phyloP scores from a whole-genome alignment of 2,797 vertebrate genomes.

The Melanotaenia parkinsoni region DNA sequence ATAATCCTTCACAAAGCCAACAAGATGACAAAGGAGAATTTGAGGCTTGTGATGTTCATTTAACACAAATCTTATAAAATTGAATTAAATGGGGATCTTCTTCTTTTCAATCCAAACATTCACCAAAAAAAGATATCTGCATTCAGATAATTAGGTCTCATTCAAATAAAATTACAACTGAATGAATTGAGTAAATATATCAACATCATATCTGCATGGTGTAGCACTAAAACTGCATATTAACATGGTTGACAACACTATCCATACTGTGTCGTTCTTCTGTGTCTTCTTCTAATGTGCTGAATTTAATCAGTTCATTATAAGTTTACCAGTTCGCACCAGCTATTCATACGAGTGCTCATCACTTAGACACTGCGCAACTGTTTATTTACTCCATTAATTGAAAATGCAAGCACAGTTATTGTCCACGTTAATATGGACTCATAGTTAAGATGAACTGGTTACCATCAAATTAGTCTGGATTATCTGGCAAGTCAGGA shows the following conservation, averaged over 20 bases:
- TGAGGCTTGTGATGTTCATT: slow-evolving; percentile 9
- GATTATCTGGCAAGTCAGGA: slow-evolving; percentile 5
- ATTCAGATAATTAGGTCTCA: neutral
- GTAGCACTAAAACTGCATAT: slow-evolving; percentile 18
- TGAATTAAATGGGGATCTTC: slow-evolving; percentile 7
- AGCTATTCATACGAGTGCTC: slow-evolving; percentile 38
- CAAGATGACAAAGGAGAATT: slow-evolving; percentile 14
- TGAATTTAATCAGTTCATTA: slow-evolving; percentile 26
- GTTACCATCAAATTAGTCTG: slow-evolving; percentile 1
- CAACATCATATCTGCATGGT: slow-evolving; percentile 9
- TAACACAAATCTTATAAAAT: slow-evolving; percentile 8
- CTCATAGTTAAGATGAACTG: slow-evolving; percentile 21
- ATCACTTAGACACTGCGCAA: slow-evolving; percentile 26
- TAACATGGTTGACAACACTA: slow-evolving; percentile 6
- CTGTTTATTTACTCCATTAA: slow-evolving; percentile 36
- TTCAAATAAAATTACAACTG: neutral
- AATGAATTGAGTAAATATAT: slow-evolving; percentile 2
- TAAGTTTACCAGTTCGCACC: slow-evolving; percentile 4
- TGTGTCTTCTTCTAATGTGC: neutral
- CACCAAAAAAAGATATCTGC: neutral
- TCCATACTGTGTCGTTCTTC: neutral
- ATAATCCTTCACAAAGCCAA: slow-evolving; percentile 26
- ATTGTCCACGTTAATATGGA: slow-evolving; percentile 5
- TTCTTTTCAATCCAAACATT: slow-evolving; percentile 15
- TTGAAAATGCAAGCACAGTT: slow-evolving; percentile 17